phyloP scores from a whole-genome alignment of 1,140 invertebrate genomes.

The Cydia pomonella region DNA sequence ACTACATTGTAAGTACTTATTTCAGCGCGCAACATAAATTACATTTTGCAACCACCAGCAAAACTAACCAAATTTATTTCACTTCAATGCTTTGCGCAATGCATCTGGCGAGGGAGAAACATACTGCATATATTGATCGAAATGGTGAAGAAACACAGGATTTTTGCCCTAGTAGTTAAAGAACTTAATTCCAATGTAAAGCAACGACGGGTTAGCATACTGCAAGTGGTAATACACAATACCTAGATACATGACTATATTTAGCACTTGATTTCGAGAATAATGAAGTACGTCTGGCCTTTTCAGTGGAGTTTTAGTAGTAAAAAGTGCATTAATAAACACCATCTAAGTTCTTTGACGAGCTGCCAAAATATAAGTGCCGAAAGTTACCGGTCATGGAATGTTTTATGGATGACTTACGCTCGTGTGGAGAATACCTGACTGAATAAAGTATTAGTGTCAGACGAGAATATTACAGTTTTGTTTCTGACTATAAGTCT shows the following conservation, averaged over 20 bases:
- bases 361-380: background rate
- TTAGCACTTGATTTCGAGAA: background rate
- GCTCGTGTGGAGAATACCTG: background rate
- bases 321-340: background rate
- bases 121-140: background rate
- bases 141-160: background rate
- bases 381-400: background rate
- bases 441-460: too few relatives aligned
- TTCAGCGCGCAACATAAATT: background rate
- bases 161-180: background rate
- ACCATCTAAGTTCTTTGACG: background rate
- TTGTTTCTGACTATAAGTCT: too few relatives aligned
- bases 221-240: background rate
- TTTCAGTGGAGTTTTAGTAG: background rate
- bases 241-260: background rate
- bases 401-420: constrained; percentile 1
- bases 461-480: too few relatives aligned
- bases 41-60: background rate
- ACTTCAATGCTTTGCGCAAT: background rate
- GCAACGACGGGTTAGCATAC: background rate
- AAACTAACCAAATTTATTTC: background rate
- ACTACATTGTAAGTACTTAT: too few relatives aligned
- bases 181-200: background rate
- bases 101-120: background rate
- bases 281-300: background rate